Evolutionary conservation across 2,888 invertebrate species (phyloP).

Genomic region (Aethes cnicana): DNA sequence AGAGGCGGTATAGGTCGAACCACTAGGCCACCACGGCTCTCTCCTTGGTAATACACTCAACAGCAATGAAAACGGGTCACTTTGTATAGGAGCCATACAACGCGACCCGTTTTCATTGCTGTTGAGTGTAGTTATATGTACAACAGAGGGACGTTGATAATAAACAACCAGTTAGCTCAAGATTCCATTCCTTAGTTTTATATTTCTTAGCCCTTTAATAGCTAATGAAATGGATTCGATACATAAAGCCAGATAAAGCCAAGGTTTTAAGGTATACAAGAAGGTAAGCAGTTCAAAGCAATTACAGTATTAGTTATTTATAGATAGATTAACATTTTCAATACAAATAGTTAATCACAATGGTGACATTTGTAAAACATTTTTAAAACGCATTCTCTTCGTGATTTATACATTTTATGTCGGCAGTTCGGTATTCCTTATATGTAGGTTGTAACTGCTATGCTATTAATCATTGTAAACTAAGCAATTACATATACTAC

Average conservation of each 20-base stretch:
- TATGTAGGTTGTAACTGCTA: constrained; percentile 10
- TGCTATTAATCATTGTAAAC: constrained; percentile 33
- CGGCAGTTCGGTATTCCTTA: constrained; percentile 23
- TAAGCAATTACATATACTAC: constrained; percentile 33
- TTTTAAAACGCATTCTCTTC: constrained; percentile 10
- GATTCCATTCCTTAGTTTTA: too few species aligned
- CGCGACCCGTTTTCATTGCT: too few species aligned
- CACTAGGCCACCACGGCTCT: too few species aligned
- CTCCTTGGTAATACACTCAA: too few species aligned
- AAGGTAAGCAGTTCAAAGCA: constrained; percentile 8
- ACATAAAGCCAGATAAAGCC: background rate
- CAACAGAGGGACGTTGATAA: too few species aligned
- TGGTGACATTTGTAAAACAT: constrained; percentile 11
- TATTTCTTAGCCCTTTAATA: too few species aligned
- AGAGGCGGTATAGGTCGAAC: too few species aligned
- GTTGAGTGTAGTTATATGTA: too few species aligned
- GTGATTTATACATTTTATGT: constrained; percentile 14
- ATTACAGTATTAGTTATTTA: constrained; percentile 16
- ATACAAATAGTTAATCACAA: constrained; percentile 22
- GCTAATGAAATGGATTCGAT: constrained; percentile 10
- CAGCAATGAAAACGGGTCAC: too few species aligned
- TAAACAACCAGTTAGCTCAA: too few species aligned
- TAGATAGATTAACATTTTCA: constrained; percentile 10
- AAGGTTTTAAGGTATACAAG: constrained; percentile 17
- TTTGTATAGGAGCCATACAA: too few species aligned